Percentiles rank a stretch among this genome's conserved stretches.
These are phyloP conservation scores for Gracilinanus agilis DNA, from an alignment of 2,113 vertebrate genomes.

Conservation along the genomic window DNA sequence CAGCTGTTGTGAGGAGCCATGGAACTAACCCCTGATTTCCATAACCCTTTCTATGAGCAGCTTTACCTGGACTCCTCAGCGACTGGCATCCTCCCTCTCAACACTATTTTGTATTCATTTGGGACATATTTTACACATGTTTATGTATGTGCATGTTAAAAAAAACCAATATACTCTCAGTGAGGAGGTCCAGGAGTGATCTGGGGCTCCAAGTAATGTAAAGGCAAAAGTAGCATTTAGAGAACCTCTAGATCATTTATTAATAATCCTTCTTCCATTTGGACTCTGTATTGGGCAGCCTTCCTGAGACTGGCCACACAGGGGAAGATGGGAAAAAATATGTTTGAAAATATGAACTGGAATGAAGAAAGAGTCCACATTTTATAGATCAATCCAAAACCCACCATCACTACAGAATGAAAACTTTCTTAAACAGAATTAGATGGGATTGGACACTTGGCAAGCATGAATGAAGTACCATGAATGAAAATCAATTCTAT, in stretches of 20 bases:
- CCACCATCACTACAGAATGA: neutral
- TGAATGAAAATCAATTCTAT: neutral
- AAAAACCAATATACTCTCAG: neutral
- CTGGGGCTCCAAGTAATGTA: neutral
- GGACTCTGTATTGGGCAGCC: neutral
- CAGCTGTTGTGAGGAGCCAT: neutral
- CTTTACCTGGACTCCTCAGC: too few relatives aligned
- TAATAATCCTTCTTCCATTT: neutral
- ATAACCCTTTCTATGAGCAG: too few relatives aligned
- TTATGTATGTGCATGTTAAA: too few relatives aligned
- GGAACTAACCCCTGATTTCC: too few relatives aligned
- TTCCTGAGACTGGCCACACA: neutral
- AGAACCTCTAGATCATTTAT: neutral
- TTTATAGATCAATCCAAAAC: neutral
- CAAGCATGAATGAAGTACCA: neutral
- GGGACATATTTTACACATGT: too few relatives aligned
- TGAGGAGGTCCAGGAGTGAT: neutral
- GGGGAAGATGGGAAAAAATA: neutral
- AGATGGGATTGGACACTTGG: neutral
- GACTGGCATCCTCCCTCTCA: too few relatives aligned
- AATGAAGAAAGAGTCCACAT: neutral
- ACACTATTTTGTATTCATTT: too few relatives aligned
- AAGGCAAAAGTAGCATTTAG: neutral
- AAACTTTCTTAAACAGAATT: neutral
- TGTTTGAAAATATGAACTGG: neutral